Base-by-base conservation (phyloP, 1,140 invertebrate species). In the Brachionus rubens region DNA sequence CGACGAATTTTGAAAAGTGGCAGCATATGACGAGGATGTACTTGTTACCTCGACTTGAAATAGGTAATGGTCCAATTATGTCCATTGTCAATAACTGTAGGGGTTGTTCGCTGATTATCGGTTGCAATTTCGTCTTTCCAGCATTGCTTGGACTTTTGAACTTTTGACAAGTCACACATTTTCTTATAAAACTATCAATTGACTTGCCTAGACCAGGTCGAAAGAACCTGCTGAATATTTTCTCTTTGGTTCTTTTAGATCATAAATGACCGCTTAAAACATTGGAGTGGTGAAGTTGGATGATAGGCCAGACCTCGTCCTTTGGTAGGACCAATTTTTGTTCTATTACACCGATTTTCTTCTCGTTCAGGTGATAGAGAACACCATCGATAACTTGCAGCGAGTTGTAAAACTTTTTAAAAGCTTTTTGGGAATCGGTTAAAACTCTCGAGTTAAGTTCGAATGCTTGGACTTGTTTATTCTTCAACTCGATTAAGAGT, bases 1-100 rank as follows among this genome's bases (percentile, higher is more conserved):
- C 83, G 1, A 80, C 75, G 79, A 80, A 86, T 75, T 83, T 86
- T 3, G 79, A 85, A 76, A 86, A 86, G 77, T 79, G 70, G 76
- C 84, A 81, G 50, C 78, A 75, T 7, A 82, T 59, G 2, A 83
- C 81, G 3, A 84, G 47, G 7, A 85, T 80, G 78, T 83, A 83
- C 76, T 78, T 80, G 62, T 80, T 78, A 16, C 78, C 59, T 5
- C 26, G 28, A 28, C 76, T 54, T 41, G 78, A 78, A 70, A 76
- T 30, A n/a, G 78, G 54, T 33, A 76, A 9, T 78, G 76, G 68
- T 10, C 78, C 78, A n/a, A 78, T 26, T 52, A 78, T 79, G 54
- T 79, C 79, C 16, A 77, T 70, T 14, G 68, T 54, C 16, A 77
- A 16, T 28, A 30, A 21, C 48, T 76, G 26, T 48, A 62, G 26